These are phyloP conservation scores for Platerodrilus igneus DNA, from an alignment of 2,888 invertebrate species.

Conservation along the genomic window DNA sequence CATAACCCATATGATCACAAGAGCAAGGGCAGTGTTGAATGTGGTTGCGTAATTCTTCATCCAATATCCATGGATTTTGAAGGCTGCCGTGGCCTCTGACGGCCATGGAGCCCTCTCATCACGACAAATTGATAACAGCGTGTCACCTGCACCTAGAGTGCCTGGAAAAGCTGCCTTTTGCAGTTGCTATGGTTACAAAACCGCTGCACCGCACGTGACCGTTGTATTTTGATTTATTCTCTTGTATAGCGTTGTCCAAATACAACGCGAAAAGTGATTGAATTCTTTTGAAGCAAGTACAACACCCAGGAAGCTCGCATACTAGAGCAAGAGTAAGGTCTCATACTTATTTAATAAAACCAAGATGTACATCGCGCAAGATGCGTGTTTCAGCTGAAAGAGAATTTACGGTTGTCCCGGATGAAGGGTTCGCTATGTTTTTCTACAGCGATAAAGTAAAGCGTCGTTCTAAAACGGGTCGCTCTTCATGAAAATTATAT, in stretches of 20 bases:
- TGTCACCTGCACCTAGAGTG: slow-evolving; percentile 47
- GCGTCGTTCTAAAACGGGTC: slow-evolving; percentile 14
- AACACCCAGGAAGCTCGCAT: too few species aligned
- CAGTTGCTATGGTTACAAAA: slow-evolving; percentile 39
- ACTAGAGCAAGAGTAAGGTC: too few species aligned
- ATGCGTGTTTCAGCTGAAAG: slow-evolving; percentile 21
- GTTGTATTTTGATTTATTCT: slow-evolving; percentile 44
- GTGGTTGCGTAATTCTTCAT: slow-evolving; percentile 82
- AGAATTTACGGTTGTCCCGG: slow-evolving; percentile 10
- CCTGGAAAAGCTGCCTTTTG: slow-evolving; percentile 41
- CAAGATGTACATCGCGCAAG: slow-evolving; percentile 19
- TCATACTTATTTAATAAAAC: slow-evolving; percentile 22
- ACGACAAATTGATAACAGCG: slow-evolving; percentile 43
- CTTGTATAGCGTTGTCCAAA: slow-evolving; percentile 31
- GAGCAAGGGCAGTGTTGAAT: slow-evolving; percentile 86
- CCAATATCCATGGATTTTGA: slow-evolving; percentile 52
- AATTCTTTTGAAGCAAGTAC: too few species aligned
- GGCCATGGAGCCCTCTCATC: slow-evolving; percentile 46
- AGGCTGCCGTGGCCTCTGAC: slow-evolving; percentile 46
- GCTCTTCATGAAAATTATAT: slow-evolving; percentile 23
- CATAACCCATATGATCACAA: slow-evolving; percentile 91
- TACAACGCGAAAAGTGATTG: too few species aligned
- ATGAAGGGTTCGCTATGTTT: slow-evolving; percentile 9
- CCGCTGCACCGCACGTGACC: slow-evolving; percentile 49
- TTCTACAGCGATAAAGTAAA: too few species aligned